Base-by-base conservation (phyloP, 2,797 vertebrate species). In the Amblyopsis hoosieri region DNA sequence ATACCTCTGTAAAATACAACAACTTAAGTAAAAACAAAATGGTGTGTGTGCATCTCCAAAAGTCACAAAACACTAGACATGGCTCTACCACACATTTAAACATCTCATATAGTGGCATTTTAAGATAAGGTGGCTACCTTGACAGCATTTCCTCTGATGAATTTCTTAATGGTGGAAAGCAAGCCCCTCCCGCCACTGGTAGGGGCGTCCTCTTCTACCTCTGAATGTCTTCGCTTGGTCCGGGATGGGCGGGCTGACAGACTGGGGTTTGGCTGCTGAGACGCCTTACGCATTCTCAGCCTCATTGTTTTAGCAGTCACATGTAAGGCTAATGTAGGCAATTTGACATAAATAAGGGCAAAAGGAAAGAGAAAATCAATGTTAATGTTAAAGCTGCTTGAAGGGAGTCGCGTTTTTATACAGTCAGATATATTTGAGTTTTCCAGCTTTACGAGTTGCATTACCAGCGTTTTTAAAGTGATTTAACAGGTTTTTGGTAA, bases 251-350 rank as follows among this genome's bases (percentile, higher is more conserved):
- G 93, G 33, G 91, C 92, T 1, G 91, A 85, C 85, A 93, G 93
- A n/a, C 91, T 85, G 65, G 91, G 93, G 87, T 85, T 92, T 49
- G 94, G 90, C 17, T 96, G 96, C 96, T 96, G 97, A 96, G 97
- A 95, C 88, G 95, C 93, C 49, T 99, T 98, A 75, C 97, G 93
- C 91, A 97, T 96, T 93, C 97, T 98, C 95, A 99, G 96, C 95
- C 95, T 98, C 97, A 99, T 99, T 80, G 94, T 96, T 85, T 94
- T 90, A 91, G 78, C 76, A 82, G 93, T 92, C 93, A 93, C 97
- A 99, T 98, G 94, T 93, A 97, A 92, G 92, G 85, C 96, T 98
- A 14, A 11, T 67, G 51, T 0, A 67, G 56, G 50, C 13, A 62
- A 55, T 57, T 17, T 57, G 71, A 60, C 56, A 64, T 12, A 54